Percentiles rank a stretch among this genome's conserved stretches.
Evolutionary conservation across 2,113 vertebrate species (phyloP).

Genomic region (Mesoclemmys tuberculata): DNA sequence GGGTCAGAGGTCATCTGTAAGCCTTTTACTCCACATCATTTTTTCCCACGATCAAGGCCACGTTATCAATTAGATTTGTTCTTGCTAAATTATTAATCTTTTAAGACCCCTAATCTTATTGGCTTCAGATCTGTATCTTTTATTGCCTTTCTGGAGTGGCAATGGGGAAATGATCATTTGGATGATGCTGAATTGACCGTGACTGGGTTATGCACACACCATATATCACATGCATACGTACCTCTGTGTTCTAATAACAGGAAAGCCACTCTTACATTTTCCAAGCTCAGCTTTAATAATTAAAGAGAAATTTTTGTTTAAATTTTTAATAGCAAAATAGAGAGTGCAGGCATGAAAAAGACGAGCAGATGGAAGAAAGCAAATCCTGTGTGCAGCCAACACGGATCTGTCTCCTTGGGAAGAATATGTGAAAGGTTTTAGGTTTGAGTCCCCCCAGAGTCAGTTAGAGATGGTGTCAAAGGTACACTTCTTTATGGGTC

Average conservation of each 20-base stretch:
- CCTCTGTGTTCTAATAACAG: neutral
- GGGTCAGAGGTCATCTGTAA: neutral
- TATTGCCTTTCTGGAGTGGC: neutral
- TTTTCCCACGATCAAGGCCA: neutral
- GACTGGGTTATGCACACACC: neutral
- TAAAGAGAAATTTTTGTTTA: neutral
- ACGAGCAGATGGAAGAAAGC: neutral
- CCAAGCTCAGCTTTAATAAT: neutral
- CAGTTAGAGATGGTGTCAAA: neutral
- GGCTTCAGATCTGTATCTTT: neutral
- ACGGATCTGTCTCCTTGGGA: neutral
- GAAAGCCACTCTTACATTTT: neutral
- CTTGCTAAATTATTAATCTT: constrained; percentile 41
- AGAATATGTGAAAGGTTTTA: neutral
- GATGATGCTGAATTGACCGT: neutral
- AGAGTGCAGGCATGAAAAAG: accelerated
- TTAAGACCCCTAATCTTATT: constrained; percentile 56
- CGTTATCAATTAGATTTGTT: constrained; percentile 28
- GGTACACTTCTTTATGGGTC: neutral
- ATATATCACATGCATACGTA: neutral
- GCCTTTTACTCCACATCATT: neutral
- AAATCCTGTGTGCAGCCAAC: neutral
- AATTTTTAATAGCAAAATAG: neutral
- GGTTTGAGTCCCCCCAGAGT: neutral
- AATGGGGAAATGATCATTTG: neutral